These are phyloP conservation scores for Drosophila diplacantha DNA, from an alignment of 2,888 invertebrate species.

Conservation along the genomic window DNA sequence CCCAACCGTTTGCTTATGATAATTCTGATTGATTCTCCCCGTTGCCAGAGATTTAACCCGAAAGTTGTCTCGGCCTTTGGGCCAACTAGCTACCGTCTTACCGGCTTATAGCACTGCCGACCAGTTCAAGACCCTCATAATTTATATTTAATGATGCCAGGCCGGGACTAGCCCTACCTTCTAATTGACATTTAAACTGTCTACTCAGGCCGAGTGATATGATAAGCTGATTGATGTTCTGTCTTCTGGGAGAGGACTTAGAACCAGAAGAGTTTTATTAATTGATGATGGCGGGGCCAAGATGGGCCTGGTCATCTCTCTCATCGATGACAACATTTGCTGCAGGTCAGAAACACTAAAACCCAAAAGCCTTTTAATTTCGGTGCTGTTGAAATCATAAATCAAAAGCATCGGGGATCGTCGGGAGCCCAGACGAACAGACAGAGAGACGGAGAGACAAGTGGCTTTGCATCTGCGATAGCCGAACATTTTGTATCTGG, in stretches of 20 bases:
- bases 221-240: conserved; percentile 67
- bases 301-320: conserved; percentile 40
- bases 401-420: conserved; percentile 54
- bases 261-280: conserved; percentile 52
- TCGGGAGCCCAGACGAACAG: conserved; percentile 1
- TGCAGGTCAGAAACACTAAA: conserved; percentile 57
- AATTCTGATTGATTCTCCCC: conserved; percentile 41
- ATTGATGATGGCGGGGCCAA: conserved; percentile 55
- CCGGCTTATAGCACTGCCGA: conserved; percentile 18
- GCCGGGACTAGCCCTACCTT: conserved; percentile 43
- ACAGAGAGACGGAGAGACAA: conserved; percentile 32
- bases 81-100: conserved; percentile 56
- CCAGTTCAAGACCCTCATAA: conserved; percentile 57
- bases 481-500: conserved; percentile 65
- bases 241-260: conserved; percentile 31
- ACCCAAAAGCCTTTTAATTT: conserved; percentile 64
- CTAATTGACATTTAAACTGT: conserved; percentile 70
- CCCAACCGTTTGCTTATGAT: conserved; percentile 14
- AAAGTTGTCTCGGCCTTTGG: conserved; percentile 27
- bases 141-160: conserved; percentile 65
- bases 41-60: conserved; percentile 14
- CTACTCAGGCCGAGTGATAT: conserved; percentile 48
- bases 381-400: conserved; percentile 65
- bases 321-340: conserved; percentile 66
- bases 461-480: conserved; percentile 54